Base-by-base conservation (phyloP, 2,113 vertebrate species). In the Porphyrio hochstetteri region DNA sequence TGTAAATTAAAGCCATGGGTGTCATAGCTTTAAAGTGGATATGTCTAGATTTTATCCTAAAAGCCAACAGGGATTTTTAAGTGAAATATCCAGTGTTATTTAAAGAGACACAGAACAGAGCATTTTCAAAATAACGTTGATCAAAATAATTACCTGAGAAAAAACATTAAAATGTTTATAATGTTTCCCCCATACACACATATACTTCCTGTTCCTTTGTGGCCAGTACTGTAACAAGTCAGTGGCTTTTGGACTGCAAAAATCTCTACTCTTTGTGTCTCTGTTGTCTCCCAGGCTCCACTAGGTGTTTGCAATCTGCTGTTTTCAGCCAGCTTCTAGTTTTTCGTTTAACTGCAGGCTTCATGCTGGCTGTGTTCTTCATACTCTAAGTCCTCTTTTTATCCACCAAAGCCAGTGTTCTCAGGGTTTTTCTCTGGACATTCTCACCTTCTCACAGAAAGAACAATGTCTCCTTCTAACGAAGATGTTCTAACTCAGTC, bases 181-280 rank as follows among this genome's bases (percentile, higher is more conserved):
- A 29, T 44, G 7, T 57, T 28, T 11, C 1, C 5, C 0, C 3
- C n/a, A 0, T 7, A 8, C 20, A 19, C 35, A 17, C 7, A 25
- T 72, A 40, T 33, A 16, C 31, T 44, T 63, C 19, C 19, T 44
- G 16, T 36, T 19, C 23, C 31, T 56, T 70, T 52, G 15, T 64
- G 33, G 4, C 16, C 5, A 75, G 4, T 3, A 18, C 77, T 82
- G 63, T 52, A 40, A 64, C 13, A 77, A 21, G 19, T 53, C 16
- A 19, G 16, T 53, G 52, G 16, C 8, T 71, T 82, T 71, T 9
- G 16, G 10, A 16, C 71, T 64, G 24, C 9, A 71, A 42, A 71
- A 42, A 56, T 3, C 15, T 24, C 48, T 44, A 1, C 20, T 17
- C 56, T 36, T 16, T 19, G 17, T 5, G 24, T 68, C 16, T 59